These are phyloP conservation scores for Lacanobia oleracea DNA, from an alignment of 2,888 invertebrate species.

Conservation along the genomic window DNA sequence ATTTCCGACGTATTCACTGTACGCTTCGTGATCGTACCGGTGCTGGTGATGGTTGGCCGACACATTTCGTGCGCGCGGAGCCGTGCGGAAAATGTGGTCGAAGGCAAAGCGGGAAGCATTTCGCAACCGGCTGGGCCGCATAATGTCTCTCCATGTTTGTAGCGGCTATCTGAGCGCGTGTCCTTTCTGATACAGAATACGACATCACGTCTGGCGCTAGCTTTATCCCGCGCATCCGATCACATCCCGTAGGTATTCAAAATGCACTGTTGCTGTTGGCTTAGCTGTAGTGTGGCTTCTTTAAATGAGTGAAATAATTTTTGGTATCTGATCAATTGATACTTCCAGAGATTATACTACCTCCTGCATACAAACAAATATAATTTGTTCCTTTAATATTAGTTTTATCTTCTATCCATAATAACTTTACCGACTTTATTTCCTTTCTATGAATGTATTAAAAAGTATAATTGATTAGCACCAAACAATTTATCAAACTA, in stretches of 20 bases:
- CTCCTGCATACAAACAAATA: neutral
- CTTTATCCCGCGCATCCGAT: no score
- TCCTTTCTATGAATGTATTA: neutral
- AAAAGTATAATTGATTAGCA: constrained; percentile 50
- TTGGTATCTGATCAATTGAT: no score
- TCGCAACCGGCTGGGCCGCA: constrained; percentile 76
- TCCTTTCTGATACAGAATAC: constrained; percentile 26
- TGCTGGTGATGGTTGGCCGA: constrained; percentile 38
- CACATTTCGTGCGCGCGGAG: constrained; percentile 47
- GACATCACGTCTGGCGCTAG: neutral
- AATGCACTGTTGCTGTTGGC: no score
- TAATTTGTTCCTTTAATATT: no score
- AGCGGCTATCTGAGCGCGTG: constrained; percentile 25
- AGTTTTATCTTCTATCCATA: no score
- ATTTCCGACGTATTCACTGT: constrained; percentile 47
- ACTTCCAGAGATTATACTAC: no score
- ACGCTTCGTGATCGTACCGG: constrained; percentile 33
- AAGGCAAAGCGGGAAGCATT: constrained; percentile 78
- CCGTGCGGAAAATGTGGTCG: constrained; percentile 64
- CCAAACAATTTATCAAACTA: constrained; percentile 8
- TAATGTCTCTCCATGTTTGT: constrained; percentile 67
- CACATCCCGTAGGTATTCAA: neutral
- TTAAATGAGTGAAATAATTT: neutral
- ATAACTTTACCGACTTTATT: neutral
- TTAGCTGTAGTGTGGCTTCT: neutral